Base-by-base conservation (phyloP, 2,113 vertebrate species). In the Ailuropoda melanoleuca region DNA sequence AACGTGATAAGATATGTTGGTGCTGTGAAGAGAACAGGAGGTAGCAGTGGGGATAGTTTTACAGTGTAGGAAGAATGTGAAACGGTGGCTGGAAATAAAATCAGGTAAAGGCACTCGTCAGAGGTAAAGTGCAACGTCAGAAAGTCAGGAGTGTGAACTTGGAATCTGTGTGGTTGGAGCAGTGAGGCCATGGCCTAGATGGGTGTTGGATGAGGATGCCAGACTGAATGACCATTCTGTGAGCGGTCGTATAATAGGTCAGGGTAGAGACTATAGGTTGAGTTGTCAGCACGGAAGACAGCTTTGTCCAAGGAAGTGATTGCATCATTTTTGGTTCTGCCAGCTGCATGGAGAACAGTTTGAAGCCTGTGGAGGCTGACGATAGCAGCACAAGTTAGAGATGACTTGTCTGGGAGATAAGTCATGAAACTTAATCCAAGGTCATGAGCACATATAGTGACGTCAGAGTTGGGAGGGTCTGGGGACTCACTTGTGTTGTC, bases 201-300 rank as follows among this genome's bases (percentile, higher is more conserved):
- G 50, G 10, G n/a, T n/a, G 21, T 15, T 37, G 37, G 24, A 10
- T 12, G 21, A 46, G 15, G 1, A 2, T 29, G 7, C 8, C 8
- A 48, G 53, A 53, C 19, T 0, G 10, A 46, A 0, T 13, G 15
- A 11, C 9, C 46, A 3, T 64, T 84, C 13, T 19, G 1, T 46
- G 37, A 19, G 29, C 0, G 0, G 39, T 15, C 13, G 0, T 4
- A 2, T 2, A 3, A 2, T 2, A 3, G 1, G 53, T 24, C 53
- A 60, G 3, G 24, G 39, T 37, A 18, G 34, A 62, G 37, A 14
- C 6, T 48, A 31, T 39, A 8, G 13, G 13, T 60, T 23, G 68
- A 72, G 37, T 18, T 86, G 55, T 6, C 46, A 11, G 18, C 3
- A 0, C 24, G 2, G 7, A 34, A 34, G 10, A 19, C 23, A 31